These are phyloP conservation scores for Tyto alba DNA, from an alignment of 2,113 vertebrate species.

Conservation along the genomic window DNA sequence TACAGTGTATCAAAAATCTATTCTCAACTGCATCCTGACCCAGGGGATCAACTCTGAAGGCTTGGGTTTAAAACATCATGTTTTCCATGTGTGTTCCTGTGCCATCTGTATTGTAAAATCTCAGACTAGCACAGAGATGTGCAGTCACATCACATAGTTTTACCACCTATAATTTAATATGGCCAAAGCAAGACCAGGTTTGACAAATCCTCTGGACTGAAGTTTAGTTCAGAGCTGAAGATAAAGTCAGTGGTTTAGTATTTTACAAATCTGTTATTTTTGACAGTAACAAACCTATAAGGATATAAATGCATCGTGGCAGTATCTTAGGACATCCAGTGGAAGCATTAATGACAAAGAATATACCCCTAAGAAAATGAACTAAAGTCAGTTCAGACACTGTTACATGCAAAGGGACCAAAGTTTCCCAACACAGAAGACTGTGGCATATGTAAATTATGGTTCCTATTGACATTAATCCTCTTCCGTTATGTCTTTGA, in stretches of 20 bases:
- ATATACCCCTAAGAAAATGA: not conserved
- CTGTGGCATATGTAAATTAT: not conserved
- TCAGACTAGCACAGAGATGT: not conserved
- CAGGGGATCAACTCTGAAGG: not conserved
- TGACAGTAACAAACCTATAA: conserved; percentile 20
- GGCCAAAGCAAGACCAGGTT: not conserved
- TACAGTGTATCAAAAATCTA: not conserved
- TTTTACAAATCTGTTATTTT: not conserved
- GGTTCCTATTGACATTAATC: not conserved
- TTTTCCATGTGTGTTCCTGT: not conserved
- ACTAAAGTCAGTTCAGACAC: not conserved
- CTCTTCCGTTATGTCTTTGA: not conserved
- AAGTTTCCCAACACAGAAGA: not conserved
- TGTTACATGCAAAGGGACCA: not conserved
- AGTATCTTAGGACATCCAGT: not conserved
- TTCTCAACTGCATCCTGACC: not conserved
- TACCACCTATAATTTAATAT: not conserved
- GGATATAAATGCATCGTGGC: not conserved
- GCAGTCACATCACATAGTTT: not conserved
- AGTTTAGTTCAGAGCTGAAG: conserved; percentile 16
- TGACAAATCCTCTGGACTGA: not conserved
- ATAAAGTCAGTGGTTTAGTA: conserved; percentile 23
- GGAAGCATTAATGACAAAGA: not conserved
- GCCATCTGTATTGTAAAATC: not conserved
- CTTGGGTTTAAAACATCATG: not conserved